Evolutionary conservation across 2,113 vertebrate genomes (phyloP).

Genomic region (Sarotherodon lohbergeri): DNA sequence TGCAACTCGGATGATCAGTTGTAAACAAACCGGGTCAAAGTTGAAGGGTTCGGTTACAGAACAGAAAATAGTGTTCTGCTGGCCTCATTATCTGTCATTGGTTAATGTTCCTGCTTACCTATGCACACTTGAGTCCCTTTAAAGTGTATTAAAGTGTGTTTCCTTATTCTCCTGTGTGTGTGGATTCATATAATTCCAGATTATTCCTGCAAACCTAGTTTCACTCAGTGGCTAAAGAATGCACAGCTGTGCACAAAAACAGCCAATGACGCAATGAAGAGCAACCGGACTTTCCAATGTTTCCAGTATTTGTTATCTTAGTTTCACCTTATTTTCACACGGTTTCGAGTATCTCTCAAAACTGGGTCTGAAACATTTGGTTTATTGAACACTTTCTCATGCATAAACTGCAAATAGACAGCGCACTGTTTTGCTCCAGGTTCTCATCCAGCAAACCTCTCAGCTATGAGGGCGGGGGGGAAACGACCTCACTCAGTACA

Average conservation of each 20-base stretch:
- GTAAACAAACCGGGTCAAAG: background rate
- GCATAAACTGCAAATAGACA: background rate
- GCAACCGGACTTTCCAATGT: background rate
- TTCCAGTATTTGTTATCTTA: background rate
- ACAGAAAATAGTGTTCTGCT: background rate
- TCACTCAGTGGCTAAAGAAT: background rate
- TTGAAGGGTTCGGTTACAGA: background rate
- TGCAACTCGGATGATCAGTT: background rate
- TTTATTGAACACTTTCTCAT: background rate
- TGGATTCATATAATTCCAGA: background rate
- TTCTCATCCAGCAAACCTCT: background rate
- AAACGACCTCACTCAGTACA: background rate
- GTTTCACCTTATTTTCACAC: background rate
- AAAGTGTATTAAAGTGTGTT: background rate
- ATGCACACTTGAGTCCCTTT: background rate
- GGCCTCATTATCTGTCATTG: background rate
- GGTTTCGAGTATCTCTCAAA: background rate
- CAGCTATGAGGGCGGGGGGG: background rate
- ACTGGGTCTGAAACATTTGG: background rate
- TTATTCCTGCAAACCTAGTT: background rate
- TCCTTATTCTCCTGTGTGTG: background rate
- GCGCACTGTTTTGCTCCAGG: background rate
- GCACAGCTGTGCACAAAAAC: background rate
- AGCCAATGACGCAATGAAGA: background rate
- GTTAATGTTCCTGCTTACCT: background rate